phyloP scores from a whole-genome alignment of 37 sponge, comb jelly and placozoan species.

The Spongilla lacustris region DNA sequence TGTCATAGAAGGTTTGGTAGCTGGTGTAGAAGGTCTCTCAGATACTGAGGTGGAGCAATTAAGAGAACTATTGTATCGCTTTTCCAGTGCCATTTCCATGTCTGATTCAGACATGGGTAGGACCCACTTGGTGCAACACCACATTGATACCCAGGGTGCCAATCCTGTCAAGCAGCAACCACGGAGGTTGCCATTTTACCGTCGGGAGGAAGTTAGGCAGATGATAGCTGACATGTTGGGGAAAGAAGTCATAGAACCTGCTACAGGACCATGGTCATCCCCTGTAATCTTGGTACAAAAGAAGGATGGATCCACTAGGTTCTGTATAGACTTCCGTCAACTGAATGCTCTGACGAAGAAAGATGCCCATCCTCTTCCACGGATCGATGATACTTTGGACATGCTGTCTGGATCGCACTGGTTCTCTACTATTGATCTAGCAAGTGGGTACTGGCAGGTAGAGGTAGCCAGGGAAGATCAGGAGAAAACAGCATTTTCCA shows the following conservation, averaged over 20 bases:
- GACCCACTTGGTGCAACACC: no score
- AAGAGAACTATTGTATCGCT: no score
- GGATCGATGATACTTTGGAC: constrained; percentile 39
- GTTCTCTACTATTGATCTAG: constrained; percentile 22
- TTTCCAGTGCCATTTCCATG: no score
- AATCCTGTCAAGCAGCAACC: no score
- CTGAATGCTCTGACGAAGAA: constrained; percentile 15
- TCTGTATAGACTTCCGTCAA: constrained; percentile 32
- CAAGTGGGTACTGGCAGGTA: constrained; percentile 36
- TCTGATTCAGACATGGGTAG: no score
- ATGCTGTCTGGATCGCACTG: constrained; percentile 3
- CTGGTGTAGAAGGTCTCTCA: no score
- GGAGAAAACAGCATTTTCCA: not conserved
- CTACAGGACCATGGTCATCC: constrained; percentile 11
- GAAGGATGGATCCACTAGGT: not conserved
- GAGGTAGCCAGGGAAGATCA: constrained; percentile 7
- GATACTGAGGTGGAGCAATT: no score
- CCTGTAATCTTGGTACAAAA: constrained; percentile 24
- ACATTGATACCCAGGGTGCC: no score
- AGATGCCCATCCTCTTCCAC: constrained; percentile 35
- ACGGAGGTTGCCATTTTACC: no score
- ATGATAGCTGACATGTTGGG: constrained; percentile 11
- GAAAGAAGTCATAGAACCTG: constrained; percentile 7
- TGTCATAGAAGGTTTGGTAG: no score
- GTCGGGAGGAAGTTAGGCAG: no score